These are phyloP conservation scores for Neoaliturus tenellus DNA, from an alignment of 2,888 invertebrate species.

Conservation along the genomic window DNA sequence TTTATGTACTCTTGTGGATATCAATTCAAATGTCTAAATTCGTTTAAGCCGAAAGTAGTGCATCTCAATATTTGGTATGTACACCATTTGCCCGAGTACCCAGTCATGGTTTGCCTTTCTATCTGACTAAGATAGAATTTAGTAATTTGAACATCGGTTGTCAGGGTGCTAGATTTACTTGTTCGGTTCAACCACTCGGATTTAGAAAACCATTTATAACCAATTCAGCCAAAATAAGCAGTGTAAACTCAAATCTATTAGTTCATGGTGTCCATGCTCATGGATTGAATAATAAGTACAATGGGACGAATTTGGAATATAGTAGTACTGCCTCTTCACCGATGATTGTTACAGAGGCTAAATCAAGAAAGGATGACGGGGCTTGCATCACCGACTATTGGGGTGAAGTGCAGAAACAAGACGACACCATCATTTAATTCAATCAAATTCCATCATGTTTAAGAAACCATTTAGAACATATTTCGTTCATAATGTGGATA, in stretches of 20 bases:
- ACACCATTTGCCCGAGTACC: background rate
- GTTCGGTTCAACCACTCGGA: background rate
- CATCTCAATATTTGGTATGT: background rate
- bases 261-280: background rate
- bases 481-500: background rate
- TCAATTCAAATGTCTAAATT: background rate
- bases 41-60: background rate
- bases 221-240: background rate
- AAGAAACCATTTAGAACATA: constrained; percentile 23
- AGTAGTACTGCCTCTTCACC: background rate
- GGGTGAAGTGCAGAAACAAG: background rate
- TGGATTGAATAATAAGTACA: background rate
- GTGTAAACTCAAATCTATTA: background rate
- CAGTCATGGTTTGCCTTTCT: background rate
- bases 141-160: background rate
- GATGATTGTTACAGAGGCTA: background rate
- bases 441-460: constrained; percentile 19
- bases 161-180: background rate
- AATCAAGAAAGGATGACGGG: background rate
- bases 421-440: background rate
- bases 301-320: background rate
- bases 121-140: constrained; percentile 2
- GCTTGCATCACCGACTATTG: background rate
- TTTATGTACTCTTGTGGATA: background rate
- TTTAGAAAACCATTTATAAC: background rate